Conservation (phyloP, 2,888 invertebrate genomes). For the Drosophila acutilabella region DNA sequence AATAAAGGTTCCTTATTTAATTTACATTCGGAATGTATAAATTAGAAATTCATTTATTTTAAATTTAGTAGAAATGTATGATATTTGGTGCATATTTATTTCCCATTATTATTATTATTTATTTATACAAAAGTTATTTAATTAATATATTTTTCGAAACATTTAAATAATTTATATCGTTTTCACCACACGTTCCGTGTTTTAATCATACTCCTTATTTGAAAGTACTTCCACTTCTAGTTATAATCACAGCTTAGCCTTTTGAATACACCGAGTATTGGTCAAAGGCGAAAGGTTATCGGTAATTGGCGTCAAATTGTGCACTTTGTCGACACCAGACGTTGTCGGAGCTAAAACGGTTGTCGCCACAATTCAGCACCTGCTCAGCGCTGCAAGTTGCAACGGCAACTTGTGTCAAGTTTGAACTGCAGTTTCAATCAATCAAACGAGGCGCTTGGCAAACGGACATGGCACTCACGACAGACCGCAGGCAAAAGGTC, state of each 20-base stretch:
- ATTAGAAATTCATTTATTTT: too few relatives aligned
- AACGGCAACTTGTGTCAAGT: slow-evolving; percentile 45
- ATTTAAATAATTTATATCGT: too few relatives aligned
- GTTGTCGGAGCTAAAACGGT: slow-evolving; percentile 4
- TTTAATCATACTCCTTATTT: not conserved
- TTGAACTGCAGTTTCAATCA: slow-evolving; percentile 81
- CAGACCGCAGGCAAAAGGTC: slow-evolving; percentile 40
- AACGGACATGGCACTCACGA: slow-evolving; percentile 60
- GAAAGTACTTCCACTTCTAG: not conserved
- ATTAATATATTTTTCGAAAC: too few relatives aligned
- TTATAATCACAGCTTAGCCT: not conserved
- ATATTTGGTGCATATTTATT: too few relatives aligned
- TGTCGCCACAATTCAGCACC: slow-evolving; percentile 19
- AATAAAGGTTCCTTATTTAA: too few relatives aligned
- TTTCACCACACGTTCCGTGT: too few relatives aligned
- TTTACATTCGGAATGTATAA: too few relatives aligned
- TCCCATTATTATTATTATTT: too few relatives aligned
- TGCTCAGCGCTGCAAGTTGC: slow-evolving; percentile 11
- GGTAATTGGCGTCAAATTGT: slow-evolving; percentile 41
- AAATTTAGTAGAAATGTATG: too few relatives aligned
- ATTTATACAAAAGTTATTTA: too few relatives aligned
- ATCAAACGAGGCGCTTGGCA: slow-evolving; percentile 65
- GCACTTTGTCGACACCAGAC: slow-evolving; percentile 18
- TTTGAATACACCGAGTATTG: not conserved
- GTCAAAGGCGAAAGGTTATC: slow-evolving; percentile 32